Percentiles rank a stretch among this genome's conserved stretches.
These are phyloP conservation scores for Aldrovandia affinis DNA, from an alignment of 2,797 vertebrate genomes.

Conservation along the genomic window DNA sequence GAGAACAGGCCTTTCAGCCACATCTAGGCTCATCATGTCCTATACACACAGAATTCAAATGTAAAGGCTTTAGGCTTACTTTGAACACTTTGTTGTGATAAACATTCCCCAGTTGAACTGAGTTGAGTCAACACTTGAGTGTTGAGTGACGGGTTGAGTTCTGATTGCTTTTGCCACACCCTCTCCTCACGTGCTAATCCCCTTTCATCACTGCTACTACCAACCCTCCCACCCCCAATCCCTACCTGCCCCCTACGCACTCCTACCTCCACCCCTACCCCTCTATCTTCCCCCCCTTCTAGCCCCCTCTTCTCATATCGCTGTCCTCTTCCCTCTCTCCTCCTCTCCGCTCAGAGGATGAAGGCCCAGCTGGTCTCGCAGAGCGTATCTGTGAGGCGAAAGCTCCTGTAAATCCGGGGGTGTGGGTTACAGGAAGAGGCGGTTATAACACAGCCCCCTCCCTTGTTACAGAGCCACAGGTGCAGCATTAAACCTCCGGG, in stretches of 20 bases:
- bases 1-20: too few relatives aligned
- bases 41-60: too few relatives aligned
- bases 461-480: constrained; percentile 51
- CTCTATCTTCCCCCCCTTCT: not conserved
- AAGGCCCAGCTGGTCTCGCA: not conserved
- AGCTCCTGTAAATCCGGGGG: constrained; percentile 18
- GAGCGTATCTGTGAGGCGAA: not conserved
- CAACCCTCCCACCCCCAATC: not conserved
- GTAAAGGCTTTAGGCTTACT: too few relatives aligned
- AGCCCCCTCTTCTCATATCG: constrained; percentile 33
- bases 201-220: not conserved
- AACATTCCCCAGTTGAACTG: too few relatives aligned
- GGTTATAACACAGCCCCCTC: not conserved
- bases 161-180: too few relatives aligned
- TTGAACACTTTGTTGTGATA: too few relatives aligned
- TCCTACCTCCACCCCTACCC: not conserved
- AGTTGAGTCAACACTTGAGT: too few relatives aligned
- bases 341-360: not conserved
- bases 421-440: constrained; percentile 28
- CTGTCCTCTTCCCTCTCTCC: not conserved
- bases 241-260: not conserved
- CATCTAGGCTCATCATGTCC: too few relatives aligned
- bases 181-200: too few relatives aligned
- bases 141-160: too few relatives aligned
- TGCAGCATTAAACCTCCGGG: constrained; percentile 47